A percentile compares a stretch with the other conserved stretches of the same genome.
Conservation (phyloP, 2,888 invertebrate species). For the Pollenia labialis region DNA sequence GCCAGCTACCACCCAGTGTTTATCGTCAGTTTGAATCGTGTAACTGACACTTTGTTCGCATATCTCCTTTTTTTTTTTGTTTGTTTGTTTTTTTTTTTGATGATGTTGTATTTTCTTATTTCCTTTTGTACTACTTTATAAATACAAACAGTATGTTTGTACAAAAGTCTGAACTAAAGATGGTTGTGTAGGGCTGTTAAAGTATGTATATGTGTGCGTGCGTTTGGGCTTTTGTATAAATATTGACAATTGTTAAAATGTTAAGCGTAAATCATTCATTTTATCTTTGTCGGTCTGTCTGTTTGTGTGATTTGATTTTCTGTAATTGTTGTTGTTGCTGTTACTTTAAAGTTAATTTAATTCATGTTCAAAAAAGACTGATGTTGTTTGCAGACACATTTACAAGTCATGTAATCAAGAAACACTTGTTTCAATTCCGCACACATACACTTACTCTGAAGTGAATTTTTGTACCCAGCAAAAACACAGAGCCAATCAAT, state of each 20-base stretch:
- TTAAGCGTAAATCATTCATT: constrained; percentile 61
- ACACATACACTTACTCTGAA: background rate
- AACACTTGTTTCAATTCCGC: constrained; percentile 41
- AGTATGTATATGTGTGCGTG: background rate
- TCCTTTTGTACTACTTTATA: background rate
- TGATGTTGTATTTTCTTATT: constrained; percentile 2
- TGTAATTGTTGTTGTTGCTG: constrained; percentile 1
- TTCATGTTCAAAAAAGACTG: constrained; percentile 21
- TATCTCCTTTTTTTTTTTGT: background rate
- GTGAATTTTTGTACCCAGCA: background rate
- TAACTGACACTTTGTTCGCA: constrained; percentile 43
- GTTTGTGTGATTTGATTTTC: constrained; percentile 36
- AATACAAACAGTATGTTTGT: background rate
- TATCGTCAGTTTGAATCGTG: constrained; percentile 47
- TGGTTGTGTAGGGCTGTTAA: constrained; percentile 10
- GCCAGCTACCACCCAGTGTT: background rate
- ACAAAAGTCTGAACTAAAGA: background rate
- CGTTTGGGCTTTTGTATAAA: background rate
- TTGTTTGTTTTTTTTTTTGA: background rate
- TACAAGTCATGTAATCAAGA: constrained; percentile 46
- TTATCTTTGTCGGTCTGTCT: constrained; percentile 42
- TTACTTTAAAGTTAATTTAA: constrained; percentile 39
- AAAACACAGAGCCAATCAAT: background rate
- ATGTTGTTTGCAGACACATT: constrained; percentile 38
- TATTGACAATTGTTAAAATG: constrained; percentile 68